These are phyloP conservation scores for Campoplex capitator DNA, from an alignment of 2,888 invertebrate species.

Conservation along the genomic window DNA sequence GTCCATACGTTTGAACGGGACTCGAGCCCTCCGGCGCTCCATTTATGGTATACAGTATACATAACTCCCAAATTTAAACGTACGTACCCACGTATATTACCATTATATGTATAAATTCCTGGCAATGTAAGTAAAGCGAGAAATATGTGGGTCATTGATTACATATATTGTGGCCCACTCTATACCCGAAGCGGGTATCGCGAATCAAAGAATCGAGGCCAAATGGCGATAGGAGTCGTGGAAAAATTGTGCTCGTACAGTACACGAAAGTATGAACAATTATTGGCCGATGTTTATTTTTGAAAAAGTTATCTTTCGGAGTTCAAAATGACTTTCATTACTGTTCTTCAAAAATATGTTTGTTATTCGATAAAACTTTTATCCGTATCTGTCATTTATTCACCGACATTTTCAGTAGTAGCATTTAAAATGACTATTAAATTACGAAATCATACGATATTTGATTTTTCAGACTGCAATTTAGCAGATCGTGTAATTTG, in stretches of 20 bases:
- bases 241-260: neutral
- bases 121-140: conserved; percentile 58
- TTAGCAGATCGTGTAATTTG: neutral
- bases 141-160: conserved; percentile 72
- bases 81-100: neutral
- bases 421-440: neutral
- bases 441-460: neutral
- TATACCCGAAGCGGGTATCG: neutral
- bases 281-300: neutral
- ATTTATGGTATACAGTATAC: conserved; percentile 19
- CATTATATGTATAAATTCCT: conserved; percentile 32
- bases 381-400: neutral
- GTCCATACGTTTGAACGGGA: conserved; percentile 26
- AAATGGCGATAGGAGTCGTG: conserved; percentile 5
- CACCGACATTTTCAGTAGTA: neutral
- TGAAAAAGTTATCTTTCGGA: neutral
- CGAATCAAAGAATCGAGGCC: conserved; percentile 59
- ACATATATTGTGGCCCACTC: conserved; percentile 1
- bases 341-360: neutral
- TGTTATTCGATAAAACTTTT: neutral
- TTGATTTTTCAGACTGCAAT: neutral
- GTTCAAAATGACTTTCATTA: neutral
- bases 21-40: conserved; percentile 3
- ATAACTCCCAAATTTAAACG: conserved; percentile 10
- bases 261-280: neutral